Percentiles rank a stretch among this genome's conserved stretches.
phyloP scores from a whole-genome alignment of 2,888 invertebrate species.

The Calameuta pallipes region DNA sequence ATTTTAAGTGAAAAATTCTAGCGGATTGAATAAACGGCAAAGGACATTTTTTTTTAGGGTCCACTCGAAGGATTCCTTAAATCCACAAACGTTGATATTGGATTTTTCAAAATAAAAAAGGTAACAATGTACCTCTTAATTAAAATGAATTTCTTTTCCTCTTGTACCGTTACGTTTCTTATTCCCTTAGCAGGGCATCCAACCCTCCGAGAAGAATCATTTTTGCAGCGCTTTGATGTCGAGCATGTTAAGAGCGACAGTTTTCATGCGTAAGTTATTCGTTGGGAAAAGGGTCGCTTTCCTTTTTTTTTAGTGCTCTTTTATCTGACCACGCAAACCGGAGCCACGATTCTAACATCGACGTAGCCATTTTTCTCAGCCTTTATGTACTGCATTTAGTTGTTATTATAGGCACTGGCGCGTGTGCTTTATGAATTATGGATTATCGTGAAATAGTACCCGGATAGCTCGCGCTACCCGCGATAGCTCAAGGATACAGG shows the following conservation, averaged over 20 bases:
- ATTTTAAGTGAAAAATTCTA: too few relatives aligned
- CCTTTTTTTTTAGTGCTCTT: neutral
- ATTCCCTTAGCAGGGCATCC: neutral
- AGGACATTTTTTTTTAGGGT: too few relatives aligned
- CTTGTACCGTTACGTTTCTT: neutral
- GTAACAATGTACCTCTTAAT: neutral
- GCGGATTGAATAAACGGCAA: too few relatives aligned
- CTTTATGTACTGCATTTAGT: neutral
- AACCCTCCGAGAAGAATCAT: slow-evolving; percentile 18
- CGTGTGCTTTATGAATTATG: neutral
- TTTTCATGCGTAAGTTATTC: slow-evolving; percentile 9
- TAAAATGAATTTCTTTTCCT: neutral
- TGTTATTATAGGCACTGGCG: neutral
- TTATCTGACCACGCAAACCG: too few relatives aligned
- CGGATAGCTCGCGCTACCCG: too few relatives aligned
- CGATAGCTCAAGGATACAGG: too few relatives aligned
- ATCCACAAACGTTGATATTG: neutral
- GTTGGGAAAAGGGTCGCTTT: neutral
- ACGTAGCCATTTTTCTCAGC: neutral
- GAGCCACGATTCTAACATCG: neutral
- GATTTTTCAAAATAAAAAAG: neutral
- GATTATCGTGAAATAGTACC: too few relatives aligned
- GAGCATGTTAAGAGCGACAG: neutral
- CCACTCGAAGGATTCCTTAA: neutral
- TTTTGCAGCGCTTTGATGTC: slow-evolving; percentile 32